A percentile compares a stretch with the other conserved stretches of the same genome.
phyloP scores from a whole-genome alignment of 2,797 vertebrate species.

The Bradypodion pumilum region DNA sequence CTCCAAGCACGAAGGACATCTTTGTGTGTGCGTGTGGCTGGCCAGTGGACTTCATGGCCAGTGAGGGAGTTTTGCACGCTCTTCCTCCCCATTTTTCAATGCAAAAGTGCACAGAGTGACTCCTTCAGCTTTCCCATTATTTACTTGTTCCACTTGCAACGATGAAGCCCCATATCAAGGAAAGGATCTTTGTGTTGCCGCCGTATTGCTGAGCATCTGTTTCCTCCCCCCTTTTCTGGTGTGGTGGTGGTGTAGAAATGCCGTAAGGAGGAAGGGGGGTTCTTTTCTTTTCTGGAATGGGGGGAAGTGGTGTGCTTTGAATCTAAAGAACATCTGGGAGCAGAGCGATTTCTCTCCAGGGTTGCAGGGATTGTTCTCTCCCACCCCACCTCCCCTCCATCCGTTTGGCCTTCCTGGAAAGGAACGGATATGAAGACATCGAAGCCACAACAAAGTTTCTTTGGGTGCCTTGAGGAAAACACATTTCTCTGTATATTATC shows the following conservation, averaged over 20 bases:
- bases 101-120: background rate
- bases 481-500: slow-evolving; percentile 32
- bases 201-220: slow-evolving; percentile 71
- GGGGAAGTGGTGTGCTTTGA: slow-evolving; percentile 44
- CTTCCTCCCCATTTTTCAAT: background rate
- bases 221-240: slow-evolving; percentile 69
- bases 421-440: slow-evolving; percentile 61
- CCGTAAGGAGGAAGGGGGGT: slow-evolving; percentile 60
- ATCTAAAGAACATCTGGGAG: slow-evolving; percentile 50
- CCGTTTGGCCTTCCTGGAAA: slow-evolving; percentile 59
- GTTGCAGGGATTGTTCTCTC: slow-evolving; percentile 66
- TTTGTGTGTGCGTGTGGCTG: background rate
- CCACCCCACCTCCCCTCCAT: too few species aligned
- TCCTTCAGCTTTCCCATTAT: slow-evolving; percentile 30
- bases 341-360: slow-evolving; percentile 67
- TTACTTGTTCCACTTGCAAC: slow-evolving; percentile 56
- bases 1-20: too few species aligned
- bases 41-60: too few species aligned
- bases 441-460: slow-evolving; percentile 70
- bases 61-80: too few species aligned
- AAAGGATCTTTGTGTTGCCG: slow-evolving; percentile 65
- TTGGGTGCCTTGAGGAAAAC: slow-evolving; percentile 61
- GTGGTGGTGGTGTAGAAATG: slow-evolving; percentile 38
- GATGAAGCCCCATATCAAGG: slow-evolving; percentile 59
- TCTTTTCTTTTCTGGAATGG: slow-evolving; percentile 68